phyloP scores from a whole-genome alignment of 2,113 vertebrate genomes.

The Megaceryle maxima region DNA sequence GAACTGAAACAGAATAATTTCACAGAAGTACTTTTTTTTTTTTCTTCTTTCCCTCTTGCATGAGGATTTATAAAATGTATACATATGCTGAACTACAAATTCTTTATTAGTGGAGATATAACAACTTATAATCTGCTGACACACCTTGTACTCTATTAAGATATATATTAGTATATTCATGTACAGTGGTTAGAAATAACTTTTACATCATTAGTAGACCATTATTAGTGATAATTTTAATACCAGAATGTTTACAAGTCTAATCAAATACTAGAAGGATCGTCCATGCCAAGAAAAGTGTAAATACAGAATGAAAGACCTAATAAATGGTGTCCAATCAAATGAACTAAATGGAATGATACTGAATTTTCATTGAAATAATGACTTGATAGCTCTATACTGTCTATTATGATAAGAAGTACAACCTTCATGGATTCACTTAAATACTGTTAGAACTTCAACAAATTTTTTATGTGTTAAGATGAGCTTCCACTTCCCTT shows the following conservation, averaged over 20 bases:
- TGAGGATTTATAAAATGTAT: not conserved
- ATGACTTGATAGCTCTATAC: not conserved
- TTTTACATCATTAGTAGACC: not conserved
- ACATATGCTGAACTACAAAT: not conserved
- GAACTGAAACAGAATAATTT: not conserved
- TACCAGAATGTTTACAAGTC: not conserved
- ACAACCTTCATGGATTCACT: not conserved
- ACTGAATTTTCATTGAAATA: not conserved
- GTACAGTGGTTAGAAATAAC: not conserved
- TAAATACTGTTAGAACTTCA: not conserved
- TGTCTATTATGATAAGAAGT: not conserved
- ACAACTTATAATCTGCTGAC: not conserved
- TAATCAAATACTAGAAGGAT: not conserved
- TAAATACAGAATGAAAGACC: not conserved
- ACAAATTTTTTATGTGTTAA: not conserved
- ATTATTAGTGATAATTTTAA: not conserved
- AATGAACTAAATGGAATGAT: not conserved
- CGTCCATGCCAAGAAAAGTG: not conserved
- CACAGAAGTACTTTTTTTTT: not conserved
- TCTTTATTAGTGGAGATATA: not conserved
- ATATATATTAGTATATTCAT: not conserved
- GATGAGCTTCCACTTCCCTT: not conserved
- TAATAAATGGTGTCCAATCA: not conserved
- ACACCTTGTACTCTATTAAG: not conserved
- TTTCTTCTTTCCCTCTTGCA: too few species aligned